Percentiles rank a stretch among this genome's conserved stretches.
These are phyloP conservation scores for Ptilonorhynchus violaceus DNA, from an alignment of 2,113 vertebrate species.

Conservation along the genomic window DNA sequence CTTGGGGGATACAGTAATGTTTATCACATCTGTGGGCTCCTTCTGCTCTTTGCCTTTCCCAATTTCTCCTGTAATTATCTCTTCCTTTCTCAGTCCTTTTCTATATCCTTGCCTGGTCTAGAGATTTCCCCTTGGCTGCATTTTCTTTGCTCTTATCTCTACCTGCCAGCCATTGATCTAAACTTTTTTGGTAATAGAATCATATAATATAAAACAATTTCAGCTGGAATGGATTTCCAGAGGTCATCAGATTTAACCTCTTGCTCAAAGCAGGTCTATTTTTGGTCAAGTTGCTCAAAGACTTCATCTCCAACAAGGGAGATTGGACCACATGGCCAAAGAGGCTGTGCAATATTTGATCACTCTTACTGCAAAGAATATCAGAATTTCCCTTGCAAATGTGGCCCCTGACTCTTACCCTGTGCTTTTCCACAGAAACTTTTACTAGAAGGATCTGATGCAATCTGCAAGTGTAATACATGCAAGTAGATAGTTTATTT, in stretches of 20 bases:
- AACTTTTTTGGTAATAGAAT: neutral
- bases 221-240: neutral
- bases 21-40: neutral
- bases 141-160: neutral
- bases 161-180: neutral
- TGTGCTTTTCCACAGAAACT: neutral
- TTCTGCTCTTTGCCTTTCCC: neutral
- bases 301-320: neutral
- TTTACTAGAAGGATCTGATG: neutral
- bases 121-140: neutral
- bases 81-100: neutral
- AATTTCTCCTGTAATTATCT: neutral
- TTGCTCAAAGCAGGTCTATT: neutral
- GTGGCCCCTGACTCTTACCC: neutral
- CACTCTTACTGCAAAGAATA: neutral
- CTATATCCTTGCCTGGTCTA: neutral
- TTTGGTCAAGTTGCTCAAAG: neutral
- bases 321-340: neutral
- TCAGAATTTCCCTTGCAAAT: neutral
- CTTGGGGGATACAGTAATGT: neutral
- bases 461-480: neutral
- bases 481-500: neutral
- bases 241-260: neutral
- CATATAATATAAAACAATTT: neutral
- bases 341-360: neutral